A percentile compares a stretch with the other conserved stretches of the same genome.
phyloP scores from a whole-genome alignment of 2,888 invertebrate species.

The Brachypalpus laphriformis region DNA sequence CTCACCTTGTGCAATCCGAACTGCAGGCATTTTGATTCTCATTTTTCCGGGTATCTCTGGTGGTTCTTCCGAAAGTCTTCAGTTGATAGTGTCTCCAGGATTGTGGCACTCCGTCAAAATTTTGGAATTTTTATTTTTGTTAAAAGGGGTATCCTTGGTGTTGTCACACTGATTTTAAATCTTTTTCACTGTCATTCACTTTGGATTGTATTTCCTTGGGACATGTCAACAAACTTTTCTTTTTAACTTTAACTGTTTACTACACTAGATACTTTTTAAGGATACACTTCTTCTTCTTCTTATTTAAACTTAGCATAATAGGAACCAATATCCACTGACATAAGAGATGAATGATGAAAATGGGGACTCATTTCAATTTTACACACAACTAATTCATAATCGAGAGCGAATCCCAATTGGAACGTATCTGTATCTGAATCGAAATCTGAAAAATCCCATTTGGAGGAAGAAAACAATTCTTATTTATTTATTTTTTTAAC shows the following conservation, averaged over 20 bases:
- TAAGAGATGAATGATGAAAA: constrained; percentile 58
- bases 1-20: constrained; percentile 98
- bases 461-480: constrained; percentile 10
- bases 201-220: constrained; percentile 7
- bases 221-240: constrained; percentile 29
- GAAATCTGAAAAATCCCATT: constrained; percentile 59
- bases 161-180: not conserved
- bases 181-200: constrained; percentile 32
- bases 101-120: constrained; percentile 33
- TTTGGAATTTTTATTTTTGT: not conserved
- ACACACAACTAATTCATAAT: constrained; percentile 15
- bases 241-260: no score
- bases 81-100: constrained; percentile 68
- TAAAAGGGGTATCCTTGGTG: constrained; percentile 38
- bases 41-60: constrained; percentile 85
- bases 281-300: constrained; percentile 6
- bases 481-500: not conserved
- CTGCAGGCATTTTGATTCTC: constrained; percentile 99
- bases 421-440: constrained; percentile 48
- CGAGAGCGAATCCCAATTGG: constrained; percentile 46
- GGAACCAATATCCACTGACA: constrained; percentile 61
- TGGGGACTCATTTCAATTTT: no score
- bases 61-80: constrained; percentile 41
- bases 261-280: constrained; percentile 17
- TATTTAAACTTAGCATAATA: constrained; percentile 52